Evolutionary conservation across 2,797 vertebrate genomes (phyloP).

Genomic region (Sebastes vulpes): DNA sequence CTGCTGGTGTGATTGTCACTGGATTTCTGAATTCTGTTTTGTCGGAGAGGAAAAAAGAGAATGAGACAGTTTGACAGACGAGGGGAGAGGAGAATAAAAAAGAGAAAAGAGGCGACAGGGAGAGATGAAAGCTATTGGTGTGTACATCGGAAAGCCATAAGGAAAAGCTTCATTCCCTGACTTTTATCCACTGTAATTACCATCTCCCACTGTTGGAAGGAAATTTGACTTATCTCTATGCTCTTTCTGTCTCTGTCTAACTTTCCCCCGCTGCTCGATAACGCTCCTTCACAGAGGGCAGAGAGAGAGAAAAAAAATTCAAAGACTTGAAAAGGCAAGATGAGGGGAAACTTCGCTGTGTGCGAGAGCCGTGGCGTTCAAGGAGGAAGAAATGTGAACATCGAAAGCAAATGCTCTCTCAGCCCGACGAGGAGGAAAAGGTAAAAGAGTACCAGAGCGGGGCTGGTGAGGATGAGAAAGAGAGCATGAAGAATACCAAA

Average conservation of each 20-base stretch:
- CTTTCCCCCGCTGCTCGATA: constrained; percentile 44
- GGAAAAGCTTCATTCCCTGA: constrained; percentile 50
- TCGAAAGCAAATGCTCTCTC: constrained; percentile 20
- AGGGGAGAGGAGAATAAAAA: not conserved
- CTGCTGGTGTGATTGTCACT: constrained; percentile 11
- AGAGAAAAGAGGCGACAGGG: not conserved
- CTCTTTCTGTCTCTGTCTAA: constrained; percentile 15
- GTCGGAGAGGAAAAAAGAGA: not conserved
- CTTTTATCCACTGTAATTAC: constrained; percentile 72
- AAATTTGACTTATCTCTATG: constrained; percentile 56
- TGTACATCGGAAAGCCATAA: constrained; percentile 50
- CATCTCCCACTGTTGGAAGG: constrained; percentile 44
- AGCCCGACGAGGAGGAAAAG: constrained; percentile 17
- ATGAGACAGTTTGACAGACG: constrained; percentile 33
- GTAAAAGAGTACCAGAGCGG: constrained; percentile 3
- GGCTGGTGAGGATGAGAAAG: constrained; percentile 8
- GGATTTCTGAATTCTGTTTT: constrained; percentile 27
- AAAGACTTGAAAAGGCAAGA: constrained; percentile 20
- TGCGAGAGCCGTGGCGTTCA: constrained; percentile 12
- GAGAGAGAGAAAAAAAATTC: not conserved
- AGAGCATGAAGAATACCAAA: constrained; percentile 27
- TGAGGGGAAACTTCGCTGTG: constrained; percentile 27
- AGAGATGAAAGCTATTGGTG: constrained; percentile 52
- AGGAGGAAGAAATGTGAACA: constrained; percentile 16
- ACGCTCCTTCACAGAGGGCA: constrained; percentile 14